Evolutionary conservation across 2,113 vertebrate genomes (phyloP), one percentile per base, ranked within the genome.

Genomic region (Vulpes vulpes): DNA sequence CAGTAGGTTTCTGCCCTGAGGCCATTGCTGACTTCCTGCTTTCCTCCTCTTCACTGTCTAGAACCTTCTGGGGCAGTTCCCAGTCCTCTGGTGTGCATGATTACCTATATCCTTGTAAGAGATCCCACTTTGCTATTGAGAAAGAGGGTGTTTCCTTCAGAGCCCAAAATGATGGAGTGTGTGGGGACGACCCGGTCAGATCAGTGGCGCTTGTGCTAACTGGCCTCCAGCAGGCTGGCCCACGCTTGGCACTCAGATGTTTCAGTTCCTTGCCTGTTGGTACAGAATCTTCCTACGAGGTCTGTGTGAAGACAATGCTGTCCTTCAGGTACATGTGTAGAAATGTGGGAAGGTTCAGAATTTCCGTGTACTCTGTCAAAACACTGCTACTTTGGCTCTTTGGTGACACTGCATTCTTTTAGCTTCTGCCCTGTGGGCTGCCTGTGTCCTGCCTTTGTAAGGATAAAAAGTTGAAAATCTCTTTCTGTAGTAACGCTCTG

Each of bases 311-410:
- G 55, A 23, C 7, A 20, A 1, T 8, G n/a, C 76, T 12, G 3
- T 43, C 8, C 3, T 32, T 35, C 20, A 43, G 62, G 32, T 3
- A 0, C 49, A 0, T 5, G 5, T 25, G 20, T 25, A 23, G 43
- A 20, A 2, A 38, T 5, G 32, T 25, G 6, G n/a, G 25, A 25
- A 83, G 23, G 62, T 6, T 11, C 55, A 32, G n/a, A 11, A 8
- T 35, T 14, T 8, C 74, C 9, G 1, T 1, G 2, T 3, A 0
- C 38, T 53, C 4, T 14, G 10, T 73, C 57, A 43, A 49, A 22
- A 65, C 22, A 27, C 20, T 55, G 23, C 30, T 11, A 3, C 65
- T 22, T 78, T 38, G 64, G 3, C 11, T 79, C 25, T 30, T 43
- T 38, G 27, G 17, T 20, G 25, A 23, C 38, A 6, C 49, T 23